phyloP scores from a whole-genome alignment of 2,797 vertebrate species.

The Nothura maculosa region DNA sequence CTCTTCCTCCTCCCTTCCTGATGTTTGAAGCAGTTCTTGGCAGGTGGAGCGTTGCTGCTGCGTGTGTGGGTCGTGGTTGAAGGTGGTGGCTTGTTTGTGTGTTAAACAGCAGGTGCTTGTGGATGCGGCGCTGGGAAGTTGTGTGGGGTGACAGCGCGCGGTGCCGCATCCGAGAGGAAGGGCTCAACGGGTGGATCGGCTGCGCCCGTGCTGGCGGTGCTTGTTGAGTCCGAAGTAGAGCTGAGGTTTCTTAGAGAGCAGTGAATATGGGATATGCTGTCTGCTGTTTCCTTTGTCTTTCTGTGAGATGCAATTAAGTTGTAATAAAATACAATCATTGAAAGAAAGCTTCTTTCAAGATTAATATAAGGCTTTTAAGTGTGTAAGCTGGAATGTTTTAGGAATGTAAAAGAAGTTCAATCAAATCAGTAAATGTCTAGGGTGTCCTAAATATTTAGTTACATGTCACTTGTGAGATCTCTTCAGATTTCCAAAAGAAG shows the following conservation, averaged over 20 bases:
- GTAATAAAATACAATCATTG: neutral
- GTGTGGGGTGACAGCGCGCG: neutral
- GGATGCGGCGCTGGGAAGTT: neutral
- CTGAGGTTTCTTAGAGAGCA: neutral
- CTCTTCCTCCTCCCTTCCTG: fast-evolving
- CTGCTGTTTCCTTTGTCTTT: neutral
- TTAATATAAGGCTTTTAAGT: neutral
- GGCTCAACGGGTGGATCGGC: neutral
- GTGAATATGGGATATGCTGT: neutral
- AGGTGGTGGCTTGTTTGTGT: neutral
- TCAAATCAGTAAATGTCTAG: neutral
- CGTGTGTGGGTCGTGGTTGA: neutral
- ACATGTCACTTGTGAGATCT: fast-evolving
- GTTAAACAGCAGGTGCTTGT: neutral
- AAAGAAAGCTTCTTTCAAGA: neutral
- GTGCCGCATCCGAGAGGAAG: neutral
- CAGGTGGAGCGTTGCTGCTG: constrained; percentile 14
- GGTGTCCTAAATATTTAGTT: neutral
- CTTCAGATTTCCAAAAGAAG: neutral
- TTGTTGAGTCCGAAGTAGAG: neutral
- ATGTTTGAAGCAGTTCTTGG: neutral
- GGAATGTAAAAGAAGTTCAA: neutral
- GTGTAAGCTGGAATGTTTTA: neutral
- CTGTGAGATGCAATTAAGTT: fast-evolving
- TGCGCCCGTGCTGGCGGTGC: neutral